Base-by-base conservation (phyloP, 2,888 invertebrate species). In the Eupithecia centaureata region DNA sequence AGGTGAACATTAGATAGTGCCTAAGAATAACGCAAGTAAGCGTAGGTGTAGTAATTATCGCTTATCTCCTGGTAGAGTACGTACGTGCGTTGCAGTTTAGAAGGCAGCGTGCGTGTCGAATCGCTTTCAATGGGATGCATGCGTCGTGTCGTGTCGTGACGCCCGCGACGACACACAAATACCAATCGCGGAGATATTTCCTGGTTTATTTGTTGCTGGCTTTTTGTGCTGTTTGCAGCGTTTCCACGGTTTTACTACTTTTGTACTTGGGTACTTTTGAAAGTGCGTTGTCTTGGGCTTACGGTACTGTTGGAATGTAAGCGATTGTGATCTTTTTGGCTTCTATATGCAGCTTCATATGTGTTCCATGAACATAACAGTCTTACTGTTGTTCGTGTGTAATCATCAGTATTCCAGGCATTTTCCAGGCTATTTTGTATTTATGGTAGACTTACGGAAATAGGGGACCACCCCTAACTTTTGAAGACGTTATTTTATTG, bases 41-140 rank as follows among this genome's bases (percentile, higher is more conserved):
- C n/a, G n/a, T n/a, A n/a, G n/a, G n/a, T n/a, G n/a, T n/a, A n/a
- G 1, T 42, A 18, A 1, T 2, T 57, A 57, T 57, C 18, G 57
- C 32, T 18, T 32, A 22, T 25, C 35, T 33, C 0, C 4, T 25
- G 22, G 56, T 65, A 54, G 54, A 35, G 51, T 38, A 15, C n/a
- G n/a, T n/a, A n/a, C n/a, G 47, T 32, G 35, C 42, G 47, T 67
- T 32, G 63, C 54, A 56, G 64, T 63, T 47, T 66, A 68, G 63
- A 61, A 66, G 63, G 57, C 30, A 35, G 65, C 73, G 74, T 74
- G 76, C 80, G 79, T 77, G 77, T 68, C 80, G 74, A 80, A 82
- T 80, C 74, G 73, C 72, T 72, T 65, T 65, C 68, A 75, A 76
- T 75, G 74, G 75, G 74, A 73, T 68, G 68, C 71, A 76, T 73